phyloP scores from a whole-genome alignment of 92 coral and sea anemone species.

The Porites lobata region DNA sequence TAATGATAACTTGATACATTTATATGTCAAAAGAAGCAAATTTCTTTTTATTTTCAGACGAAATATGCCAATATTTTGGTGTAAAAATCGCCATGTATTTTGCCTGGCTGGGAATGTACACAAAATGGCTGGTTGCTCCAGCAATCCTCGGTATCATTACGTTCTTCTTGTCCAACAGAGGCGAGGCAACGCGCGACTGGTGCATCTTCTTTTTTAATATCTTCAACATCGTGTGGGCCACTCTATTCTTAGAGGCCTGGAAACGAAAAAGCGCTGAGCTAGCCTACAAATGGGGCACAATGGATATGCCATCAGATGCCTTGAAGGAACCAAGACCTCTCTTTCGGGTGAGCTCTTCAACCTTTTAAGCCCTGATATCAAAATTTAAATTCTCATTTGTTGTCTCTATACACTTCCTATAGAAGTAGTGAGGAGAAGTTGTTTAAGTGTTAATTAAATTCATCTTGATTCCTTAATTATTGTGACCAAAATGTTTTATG shows the following conservation, averaged over 20 bases:
- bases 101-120: conserved; percentile 99
- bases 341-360: conserved; percentile 66
- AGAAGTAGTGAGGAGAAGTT: too few relatives aligned
- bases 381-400: too few relatives aligned
- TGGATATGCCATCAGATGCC: conserved; percentile 99
- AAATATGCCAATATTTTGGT: conserved; percentile 96
- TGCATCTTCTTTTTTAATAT: conserved; percentile 95
- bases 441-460: too few relatives aligned
- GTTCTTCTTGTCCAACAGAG: conserved; percentile 87
- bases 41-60: conserved; percentile 66
- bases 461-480: too few relatives aligned
- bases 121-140: conserved; percentile 99
- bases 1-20: background rate
- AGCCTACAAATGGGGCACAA: conserved; percentile 99
- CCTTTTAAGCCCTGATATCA: too few relatives aligned
- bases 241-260: conserved; percentile 99
- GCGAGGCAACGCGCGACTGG: conserved; percentile 98
- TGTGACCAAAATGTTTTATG: too few relatives aligned
- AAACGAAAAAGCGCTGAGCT: conserved; percentile 98
- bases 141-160: conserved; percentile 94
- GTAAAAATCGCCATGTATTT: conserved; percentile 99
- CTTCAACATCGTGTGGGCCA: conserved; percentile 99
- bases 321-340: conserved; percentile 96
- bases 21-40: background rate
- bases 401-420: too few relatives aligned